A percentile compares a stretch with the other conserved stretches of the same genome.
Conservation (phyloP, 2,888 invertebrate genomes). For the Epistrophella euchroma region DNA sequence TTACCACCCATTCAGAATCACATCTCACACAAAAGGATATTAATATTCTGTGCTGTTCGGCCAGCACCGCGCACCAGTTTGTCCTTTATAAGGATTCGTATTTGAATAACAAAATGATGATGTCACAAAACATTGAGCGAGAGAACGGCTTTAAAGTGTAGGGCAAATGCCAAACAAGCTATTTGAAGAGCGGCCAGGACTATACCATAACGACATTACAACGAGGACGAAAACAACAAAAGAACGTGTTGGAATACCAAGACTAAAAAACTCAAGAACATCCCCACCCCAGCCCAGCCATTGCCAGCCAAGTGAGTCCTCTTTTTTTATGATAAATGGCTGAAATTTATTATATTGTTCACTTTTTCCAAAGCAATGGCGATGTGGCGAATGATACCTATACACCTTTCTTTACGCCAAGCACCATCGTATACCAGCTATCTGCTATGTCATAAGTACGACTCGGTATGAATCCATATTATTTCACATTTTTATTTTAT, state of each 20-base stretch:
- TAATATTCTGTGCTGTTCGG: slow-evolving; percentile 61
- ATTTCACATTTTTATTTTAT: slow-evolving; percentile 58
- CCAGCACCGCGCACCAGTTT: not conserved
- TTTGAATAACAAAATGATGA: slow-evolving; percentile 75
- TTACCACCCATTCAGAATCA: slow-evolving; percentile 40
- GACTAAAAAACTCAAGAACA: not conserved
- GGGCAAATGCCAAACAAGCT: slow-evolving; percentile 55
- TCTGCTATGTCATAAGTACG: slow-evolving; percentile 43
- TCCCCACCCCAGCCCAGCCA: slow-evolving; percentile 3
- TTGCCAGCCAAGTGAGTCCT: slow-evolving; percentile 53
- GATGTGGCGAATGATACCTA: slow-evolving; percentile 21
- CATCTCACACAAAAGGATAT: slow-evolving; percentile 56
- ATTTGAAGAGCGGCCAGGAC: slow-evolving; percentile 51
- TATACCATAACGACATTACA: slow-evolving; percentile 11
- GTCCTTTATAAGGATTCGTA: slow-evolving; percentile 25
- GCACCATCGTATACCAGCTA: not conserved
- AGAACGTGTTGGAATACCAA: slow-evolving; percentile 53
- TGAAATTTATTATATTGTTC: slow-evolving; percentile 75
- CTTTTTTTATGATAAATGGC: slow-evolving; percentile 74
- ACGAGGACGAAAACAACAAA: slow-evolving; percentile 23
- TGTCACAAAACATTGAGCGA: slow-evolving; percentile 66
- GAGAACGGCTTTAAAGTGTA: slow-evolving; percentile 19
- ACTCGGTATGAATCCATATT: slow-evolving; percentile 53
- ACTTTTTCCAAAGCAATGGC: slow-evolving; percentile 54
- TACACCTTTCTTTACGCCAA: not conserved